A percentile compares a stretch with the other conserved stretches of the same genome.
phyloP scores from a whole-genome alignment of 2,113 vertebrate species.

The Hemichromis elongatus region DNA sequence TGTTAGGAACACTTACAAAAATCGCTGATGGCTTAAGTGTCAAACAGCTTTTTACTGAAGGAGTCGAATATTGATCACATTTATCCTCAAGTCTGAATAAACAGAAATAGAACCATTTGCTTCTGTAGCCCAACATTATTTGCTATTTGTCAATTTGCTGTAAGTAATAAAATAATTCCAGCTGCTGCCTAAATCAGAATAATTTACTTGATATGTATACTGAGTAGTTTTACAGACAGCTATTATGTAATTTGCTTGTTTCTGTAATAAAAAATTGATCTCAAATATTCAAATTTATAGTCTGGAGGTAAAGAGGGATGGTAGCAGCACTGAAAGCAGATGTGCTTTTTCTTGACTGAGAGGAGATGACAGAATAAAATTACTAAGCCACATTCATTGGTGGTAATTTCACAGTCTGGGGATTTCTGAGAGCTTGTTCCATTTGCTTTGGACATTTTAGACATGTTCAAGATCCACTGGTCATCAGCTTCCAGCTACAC shows the following conservation, averaged over 20 bases:
- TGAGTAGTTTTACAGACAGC: neutral
- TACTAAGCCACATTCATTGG: constrained; percentile 10
- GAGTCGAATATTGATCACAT: neutral
- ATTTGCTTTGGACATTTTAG: neutral
- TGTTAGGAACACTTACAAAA: neutral
- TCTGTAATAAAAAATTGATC: neutral
- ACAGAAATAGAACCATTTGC: neutral
- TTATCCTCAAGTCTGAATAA: neutral
- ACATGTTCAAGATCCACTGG: constrained; percentile 13
- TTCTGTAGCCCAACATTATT: neutral
- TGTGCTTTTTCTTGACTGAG: constrained; percentile 14
- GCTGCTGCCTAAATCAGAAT: neutral
- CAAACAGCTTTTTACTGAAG: neutral
- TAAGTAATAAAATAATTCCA: neutral
- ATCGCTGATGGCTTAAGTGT: neutral
- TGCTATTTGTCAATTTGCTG: neutral
- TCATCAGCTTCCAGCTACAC: neutral
- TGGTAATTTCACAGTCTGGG: constrained; percentile 47
- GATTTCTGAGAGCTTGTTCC: constrained; percentile 11
- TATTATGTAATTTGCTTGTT: neutral
- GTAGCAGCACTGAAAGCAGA: neutral
- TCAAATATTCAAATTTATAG: neutral
- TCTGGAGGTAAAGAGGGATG: neutral
- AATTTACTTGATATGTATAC: neutral
- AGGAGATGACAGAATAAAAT: constrained; percentile 21